phyloP scores from a whole-genome alignment of 2,888 invertebrate species.

The Amblyjoppa proteus region DNA sequence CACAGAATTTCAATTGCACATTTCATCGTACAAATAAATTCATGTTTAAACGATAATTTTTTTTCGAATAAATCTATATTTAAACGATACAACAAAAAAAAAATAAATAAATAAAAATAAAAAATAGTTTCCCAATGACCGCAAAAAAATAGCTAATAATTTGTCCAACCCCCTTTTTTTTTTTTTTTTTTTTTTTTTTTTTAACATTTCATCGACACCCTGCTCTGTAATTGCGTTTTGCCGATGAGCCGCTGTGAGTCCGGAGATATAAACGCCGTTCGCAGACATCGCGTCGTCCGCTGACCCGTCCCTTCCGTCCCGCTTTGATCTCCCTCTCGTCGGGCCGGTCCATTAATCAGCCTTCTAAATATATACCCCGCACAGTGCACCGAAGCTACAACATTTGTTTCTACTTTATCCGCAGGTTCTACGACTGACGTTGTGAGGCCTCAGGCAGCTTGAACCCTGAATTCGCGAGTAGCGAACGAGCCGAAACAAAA shows the following conservation, averaged over 20 bases:
- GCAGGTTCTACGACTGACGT: constrained; percentile 62
- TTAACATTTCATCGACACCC: background rate
- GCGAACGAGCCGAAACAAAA: constrained; percentile 61
- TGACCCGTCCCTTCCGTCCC: constrained; percentile 38
- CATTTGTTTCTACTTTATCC: constrained; percentile 59
- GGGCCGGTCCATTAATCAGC: constrained; percentile 62
- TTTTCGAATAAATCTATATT: too few species aligned
- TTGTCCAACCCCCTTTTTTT: too few species aligned
- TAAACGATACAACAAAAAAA: too few species aligned
- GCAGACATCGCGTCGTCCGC: constrained; percentile 52
- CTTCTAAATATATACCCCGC: constrained; percentile 51
- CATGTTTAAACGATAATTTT: too few species aligned
- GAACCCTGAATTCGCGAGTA: constrained; percentile 68
- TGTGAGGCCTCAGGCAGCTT: constrained; percentile 60
- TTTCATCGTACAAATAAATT: too few species aligned
- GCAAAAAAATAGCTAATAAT: too few species aligned
- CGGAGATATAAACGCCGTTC: constrained; percentile 62
- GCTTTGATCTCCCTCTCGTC: constrained; percentile 34
- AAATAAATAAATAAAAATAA: too few species aligned
- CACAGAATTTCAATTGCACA: background rate
- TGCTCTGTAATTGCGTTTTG: constrained; percentile 34
- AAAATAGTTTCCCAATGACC: too few species aligned
- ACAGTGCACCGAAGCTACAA: constrained; percentile 27
- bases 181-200: too few species aligned
- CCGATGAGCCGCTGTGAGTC: constrained; percentile 58